Evolutionary conservation across 2,113 vertebrate species (phyloP).

Genomic region (Atrichornis clamosus): DNA sequence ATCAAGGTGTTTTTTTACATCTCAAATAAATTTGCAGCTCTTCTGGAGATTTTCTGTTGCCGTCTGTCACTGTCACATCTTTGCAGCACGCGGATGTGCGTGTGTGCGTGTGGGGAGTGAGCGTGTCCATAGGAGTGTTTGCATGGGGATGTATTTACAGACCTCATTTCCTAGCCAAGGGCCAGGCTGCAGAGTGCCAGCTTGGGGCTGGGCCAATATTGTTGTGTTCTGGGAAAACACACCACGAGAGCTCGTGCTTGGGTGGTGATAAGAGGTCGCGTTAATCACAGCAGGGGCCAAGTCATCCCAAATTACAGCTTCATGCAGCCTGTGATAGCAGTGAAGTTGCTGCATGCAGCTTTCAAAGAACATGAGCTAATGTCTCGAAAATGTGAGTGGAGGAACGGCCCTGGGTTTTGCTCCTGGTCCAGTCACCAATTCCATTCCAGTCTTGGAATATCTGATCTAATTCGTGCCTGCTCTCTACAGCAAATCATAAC

Average conservation of each 20-base stretch:
- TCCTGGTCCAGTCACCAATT: background rate
- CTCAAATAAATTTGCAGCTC: background rate
- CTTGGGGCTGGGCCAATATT: constrained; percentile 35
- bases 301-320: background rate
- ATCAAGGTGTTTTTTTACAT: background rate
- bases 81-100: accelerated
- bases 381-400: background rate
- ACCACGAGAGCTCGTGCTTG: background rate
- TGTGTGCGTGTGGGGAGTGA: background rate
- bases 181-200: background rate
- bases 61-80: background rate
- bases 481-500: no score
- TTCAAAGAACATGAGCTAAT: constrained; percentile 33
- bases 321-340: background rate
- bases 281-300: background rate
- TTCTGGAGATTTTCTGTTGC: background rate
- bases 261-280: constrained; percentile 13
- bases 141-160: background rate
- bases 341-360: background rate
- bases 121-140: no score
- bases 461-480: no score
- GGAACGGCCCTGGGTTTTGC: background rate
- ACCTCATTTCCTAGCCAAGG: background rate
- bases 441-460: background rate
- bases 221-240: constrained; percentile 45